Conservation (phyloP, 2,797 vertebrate species). For the Muscicapa comitata region DNA sequence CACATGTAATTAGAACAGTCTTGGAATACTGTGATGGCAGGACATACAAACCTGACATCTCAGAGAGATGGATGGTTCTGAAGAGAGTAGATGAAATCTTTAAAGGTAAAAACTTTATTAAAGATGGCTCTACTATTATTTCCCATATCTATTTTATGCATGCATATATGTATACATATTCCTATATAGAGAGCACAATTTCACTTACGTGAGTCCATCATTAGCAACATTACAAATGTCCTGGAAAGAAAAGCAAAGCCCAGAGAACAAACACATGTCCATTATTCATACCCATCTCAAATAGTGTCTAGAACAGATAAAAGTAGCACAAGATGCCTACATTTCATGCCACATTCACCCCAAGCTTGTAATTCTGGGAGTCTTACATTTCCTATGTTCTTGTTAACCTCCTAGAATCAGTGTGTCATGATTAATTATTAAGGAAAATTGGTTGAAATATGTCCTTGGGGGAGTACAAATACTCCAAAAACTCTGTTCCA, state of each 20-base stretch:
- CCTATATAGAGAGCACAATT: not conserved
- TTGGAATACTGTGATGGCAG: not conserved
- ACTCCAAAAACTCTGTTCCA: not conserved
- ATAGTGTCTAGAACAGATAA: not conserved
- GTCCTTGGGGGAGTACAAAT: not conserved
- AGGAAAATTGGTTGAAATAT: not conserved
- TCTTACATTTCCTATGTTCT: not conserved
- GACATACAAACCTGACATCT: not conserved
- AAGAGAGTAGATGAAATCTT: not conserved
- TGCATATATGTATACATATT: too few species aligned
- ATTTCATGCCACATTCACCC: not conserved
- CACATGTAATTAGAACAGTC: not conserved
- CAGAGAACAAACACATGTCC: not conserved
- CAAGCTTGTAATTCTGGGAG: not conserved
- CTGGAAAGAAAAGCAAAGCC: not conserved
- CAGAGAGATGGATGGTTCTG: not conserved
- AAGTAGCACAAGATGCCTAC: not conserved
- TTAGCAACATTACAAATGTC: not conserved
- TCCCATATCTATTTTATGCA: not conserved
- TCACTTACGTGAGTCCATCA: fast-evolving
- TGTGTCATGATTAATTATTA: not conserved
- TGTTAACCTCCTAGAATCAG: conserved; percentile 6
- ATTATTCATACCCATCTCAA: not conserved
- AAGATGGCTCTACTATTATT: not conserved
- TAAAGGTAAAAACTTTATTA: not conserved